Conservation (phyloP, 2,797 vertebrate genomes). For the Sebastes iracundus region DNA sequence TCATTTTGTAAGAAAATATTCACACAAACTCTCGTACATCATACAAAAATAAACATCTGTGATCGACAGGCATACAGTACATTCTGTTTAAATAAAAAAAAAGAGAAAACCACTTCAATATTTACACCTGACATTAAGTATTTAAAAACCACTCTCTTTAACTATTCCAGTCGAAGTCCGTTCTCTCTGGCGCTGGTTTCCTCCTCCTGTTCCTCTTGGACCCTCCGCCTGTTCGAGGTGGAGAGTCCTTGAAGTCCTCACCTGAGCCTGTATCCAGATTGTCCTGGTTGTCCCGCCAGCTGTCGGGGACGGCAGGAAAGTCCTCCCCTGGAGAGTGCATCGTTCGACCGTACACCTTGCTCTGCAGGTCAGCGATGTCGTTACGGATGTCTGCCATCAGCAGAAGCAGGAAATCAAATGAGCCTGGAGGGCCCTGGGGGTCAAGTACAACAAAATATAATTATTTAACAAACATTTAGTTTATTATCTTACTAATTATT, state of each 20-base stretch:
- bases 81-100: slow-evolving; percentile 77
- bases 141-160: slow-evolving; percentile 36
- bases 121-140: slow-evolving; percentile 62
- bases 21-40: slow-evolving; percentile 53
- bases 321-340: slow-evolving; percentile 86
- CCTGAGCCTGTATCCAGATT: slow-evolving; percentile 90
- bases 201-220: slow-evolving; percentile 81
- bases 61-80: slow-evolving; percentile 62
- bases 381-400: slow-evolving; percentile 97
- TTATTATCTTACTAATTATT: background rate
- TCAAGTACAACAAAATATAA: background rate
- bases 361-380: slow-evolving; percentile 93
- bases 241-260: slow-evolving; percentile 85
- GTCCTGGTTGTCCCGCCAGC: slow-evolving; percentile 88
- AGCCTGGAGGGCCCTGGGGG: slow-evolving; percentile 93
- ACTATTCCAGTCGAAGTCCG: slow-evolving; percentile 71
- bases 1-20: slow-evolving; percentile 58
- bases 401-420: slow-evolving; percentile 95
- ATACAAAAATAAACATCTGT: slow-evolving; percentile 88
- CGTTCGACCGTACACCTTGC: slow-evolving; percentile 87
- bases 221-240: slow-evolving; percentile 55
- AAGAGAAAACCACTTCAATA: slow-evolving; percentile 41
- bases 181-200: slow-evolving; percentile 76
- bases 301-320: slow-evolving; percentile 84
- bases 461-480: background rate